Evolutionary conservation across 2,888 invertebrate species (phyloP).

Genomic region (Agrotis segetum): DNA sequence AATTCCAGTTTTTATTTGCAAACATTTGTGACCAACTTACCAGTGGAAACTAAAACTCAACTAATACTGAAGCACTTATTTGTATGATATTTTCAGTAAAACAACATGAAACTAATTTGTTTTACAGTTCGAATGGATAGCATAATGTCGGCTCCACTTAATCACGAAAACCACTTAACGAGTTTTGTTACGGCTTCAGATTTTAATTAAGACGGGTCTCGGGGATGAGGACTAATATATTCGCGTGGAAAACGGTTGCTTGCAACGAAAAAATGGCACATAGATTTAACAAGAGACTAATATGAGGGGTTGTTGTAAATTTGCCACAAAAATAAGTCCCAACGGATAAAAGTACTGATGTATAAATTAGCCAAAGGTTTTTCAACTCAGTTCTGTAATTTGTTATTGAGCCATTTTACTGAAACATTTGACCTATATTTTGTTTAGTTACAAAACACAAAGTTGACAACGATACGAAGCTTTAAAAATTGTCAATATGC

Average conservation of each 20-base stretch:
- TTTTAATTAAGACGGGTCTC: conserved; percentile 36
- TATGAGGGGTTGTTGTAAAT: too few relatives aligned
- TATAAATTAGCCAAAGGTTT: too few relatives aligned
- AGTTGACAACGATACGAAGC: too few relatives aligned
- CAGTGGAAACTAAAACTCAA: background rate
- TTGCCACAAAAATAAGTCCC: too few relatives aligned
- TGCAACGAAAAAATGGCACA: too few relatives aligned
- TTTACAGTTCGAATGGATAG: conserved; percentile 2
- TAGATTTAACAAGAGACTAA: too few relatives aligned
- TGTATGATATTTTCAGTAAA: background rate
- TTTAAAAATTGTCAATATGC: too few relatives aligned
- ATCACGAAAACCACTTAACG: conserved; percentile 37
- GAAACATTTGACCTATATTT: too few relatives aligned
- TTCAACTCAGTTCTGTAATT: too few relatives aligned
- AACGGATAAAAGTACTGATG: too few relatives aligned
- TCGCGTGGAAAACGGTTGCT: background rate
- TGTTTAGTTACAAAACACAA: too few relatives aligned
- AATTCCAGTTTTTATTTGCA: background rate
- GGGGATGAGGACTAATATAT: conserved; percentile 9
- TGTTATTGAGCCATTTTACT: too few relatives aligned
- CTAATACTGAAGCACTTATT: background rate
- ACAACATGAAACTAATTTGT: background rate
- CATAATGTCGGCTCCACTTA: conserved; percentile 1
- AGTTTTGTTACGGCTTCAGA: conserved; percentile 15
- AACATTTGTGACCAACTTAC: background rate